Base-by-base conservation (phyloP, 1,140 invertebrate species). In the Papilio xuthus region DNA sequence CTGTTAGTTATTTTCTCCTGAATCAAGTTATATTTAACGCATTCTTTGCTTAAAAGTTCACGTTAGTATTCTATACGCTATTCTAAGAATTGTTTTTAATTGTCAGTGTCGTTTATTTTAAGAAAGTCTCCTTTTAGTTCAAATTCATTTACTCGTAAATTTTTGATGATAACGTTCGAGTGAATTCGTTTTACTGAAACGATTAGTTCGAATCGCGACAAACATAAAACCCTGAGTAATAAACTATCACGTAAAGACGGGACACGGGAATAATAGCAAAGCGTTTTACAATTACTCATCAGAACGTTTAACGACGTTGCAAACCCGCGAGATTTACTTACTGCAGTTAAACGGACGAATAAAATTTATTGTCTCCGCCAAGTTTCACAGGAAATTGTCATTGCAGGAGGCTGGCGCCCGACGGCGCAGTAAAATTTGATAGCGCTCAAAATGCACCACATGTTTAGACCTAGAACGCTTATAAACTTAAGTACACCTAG, bases 351-450 rank as follows among this genome's bases (percentile, higher is more conserved):
- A 67, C 26, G 23, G 60, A 67, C 12, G 60, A 28, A 75, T 75
- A 75, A 75, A 56, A 56, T 75, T 75, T 75, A 73, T 47, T 47
- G 71, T 73, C 18, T 42, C 37, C 42, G 42, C 41, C 71, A 28
- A 20, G 26, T 50, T 73, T 73, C 44, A 80, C 87, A 91, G 90
- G 89, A 92, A 90, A 90, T 81, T 83, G 84, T 84, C 84, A 88
- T 88, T 88, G 88, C 84, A 75, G 79, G 77, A 77, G 81, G 85
- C 85, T 88, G 90, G 47, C 73, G 44, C 23, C 89, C 90, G 84
- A 50, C 69, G 79, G 50, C 83, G 87, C 89, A 82, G 88, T 92
- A 89, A 92, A 92, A 81, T 89, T 89, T 89, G 84, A 90, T 91
- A 82, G 87, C 80, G 84, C 84, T 86, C 84, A 83, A 86, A 85